phyloP scores from a whole-genome alignment of 2,888 invertebrate species.

The Brenthis hecate region DNA sequence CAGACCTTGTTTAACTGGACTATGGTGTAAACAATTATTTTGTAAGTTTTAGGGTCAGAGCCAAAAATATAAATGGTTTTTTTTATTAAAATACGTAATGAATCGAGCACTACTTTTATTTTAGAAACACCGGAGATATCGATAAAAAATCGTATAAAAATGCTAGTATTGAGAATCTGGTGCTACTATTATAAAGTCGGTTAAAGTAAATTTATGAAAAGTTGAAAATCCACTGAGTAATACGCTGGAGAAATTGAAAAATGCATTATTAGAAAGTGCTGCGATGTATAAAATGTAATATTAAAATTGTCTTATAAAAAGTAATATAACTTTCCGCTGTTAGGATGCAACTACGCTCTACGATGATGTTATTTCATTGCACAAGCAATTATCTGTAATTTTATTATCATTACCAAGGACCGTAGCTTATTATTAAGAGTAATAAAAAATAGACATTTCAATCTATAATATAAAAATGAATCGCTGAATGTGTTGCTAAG shows the following conservation, averaged over 20 bases:
- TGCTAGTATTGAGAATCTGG: no score
- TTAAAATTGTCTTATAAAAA: conserved; percentile 17
- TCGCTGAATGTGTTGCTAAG: no score
- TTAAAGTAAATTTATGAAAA: neutral
- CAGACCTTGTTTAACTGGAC: no score
- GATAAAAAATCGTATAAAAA: no score
- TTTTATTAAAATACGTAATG: no score
- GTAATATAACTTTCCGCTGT: conserved; percentile 14
- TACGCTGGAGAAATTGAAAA: neutral
- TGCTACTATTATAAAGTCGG: no score
- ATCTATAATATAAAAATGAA: no score
- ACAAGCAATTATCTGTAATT: conserved; percentile 26
- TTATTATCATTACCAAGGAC: conserved; percentile 15
- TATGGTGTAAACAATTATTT: no score
- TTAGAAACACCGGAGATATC: no score
- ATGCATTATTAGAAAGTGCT: neutral
- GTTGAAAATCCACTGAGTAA: neutral
- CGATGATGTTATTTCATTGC: conserved; percentile 14
- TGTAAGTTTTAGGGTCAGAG: no score
- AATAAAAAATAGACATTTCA: conserved; percentile 10
- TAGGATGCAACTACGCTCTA: conserved; percentile 12
- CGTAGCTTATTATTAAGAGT: conserved; percentile 13
- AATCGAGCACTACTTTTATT: no score
- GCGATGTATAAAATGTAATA: conserved; percentile 9
- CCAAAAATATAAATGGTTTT: no score